Percentiles rank a stretch among this genome's conserved stretches.
These are phyloP conservation scores for Gobius niger DNA, from an alignment of 2,113 vertebrate species.

Conservation along the genomic window DNA sequence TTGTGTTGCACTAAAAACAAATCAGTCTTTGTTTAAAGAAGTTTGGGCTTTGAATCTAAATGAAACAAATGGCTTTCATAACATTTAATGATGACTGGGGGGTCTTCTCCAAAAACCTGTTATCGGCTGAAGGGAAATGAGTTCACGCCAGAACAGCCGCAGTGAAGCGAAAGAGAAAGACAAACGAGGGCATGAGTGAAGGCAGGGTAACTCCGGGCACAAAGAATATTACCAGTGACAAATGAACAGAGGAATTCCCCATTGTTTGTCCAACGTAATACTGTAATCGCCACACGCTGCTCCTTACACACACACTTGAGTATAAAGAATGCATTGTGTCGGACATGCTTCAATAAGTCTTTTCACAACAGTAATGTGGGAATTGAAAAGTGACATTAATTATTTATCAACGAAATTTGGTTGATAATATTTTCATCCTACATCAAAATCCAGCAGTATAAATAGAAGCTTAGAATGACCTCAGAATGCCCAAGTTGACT, in stretches of 20 bases:
- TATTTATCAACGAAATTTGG: too few relatives aligned
- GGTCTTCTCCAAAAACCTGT: constrained; percentile 14
- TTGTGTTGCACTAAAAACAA: constrained; percentile 15
- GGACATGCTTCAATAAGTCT: neutral
- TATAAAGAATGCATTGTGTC: neutral
- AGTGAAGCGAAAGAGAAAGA: constrained; percentile 30
- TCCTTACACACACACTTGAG: constrained; percentile 20
- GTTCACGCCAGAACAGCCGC: constrained; percentile 14
- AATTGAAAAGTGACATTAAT: too few relatives aligned
- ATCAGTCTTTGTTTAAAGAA: neutral
- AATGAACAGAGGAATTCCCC: constrained; percentile 40
- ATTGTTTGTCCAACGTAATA: neutral
- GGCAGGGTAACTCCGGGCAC: constrained; percentile 25
- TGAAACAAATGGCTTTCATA: constrained; percentile 59
- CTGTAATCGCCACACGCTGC: neutral
- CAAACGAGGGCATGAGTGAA: constrained; percentile 40
- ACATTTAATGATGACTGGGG: constrained; percentile 34
- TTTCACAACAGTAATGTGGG: too few relatives aligned
- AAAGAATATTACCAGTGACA: constrained; percentile 16
- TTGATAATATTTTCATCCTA: too few relatives aligned
- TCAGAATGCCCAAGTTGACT: too few relatives aligned
- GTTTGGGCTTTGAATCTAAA: constrained; percentile 23
- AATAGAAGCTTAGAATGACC: too few relatives aligned
- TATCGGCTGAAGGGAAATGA: constrained; percentile 44
- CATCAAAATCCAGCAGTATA: too few relatives aligned